Base-by-base conservation (phyloP, 2,888 invertebrate species). In the Xylota sylvarum region DNA sequence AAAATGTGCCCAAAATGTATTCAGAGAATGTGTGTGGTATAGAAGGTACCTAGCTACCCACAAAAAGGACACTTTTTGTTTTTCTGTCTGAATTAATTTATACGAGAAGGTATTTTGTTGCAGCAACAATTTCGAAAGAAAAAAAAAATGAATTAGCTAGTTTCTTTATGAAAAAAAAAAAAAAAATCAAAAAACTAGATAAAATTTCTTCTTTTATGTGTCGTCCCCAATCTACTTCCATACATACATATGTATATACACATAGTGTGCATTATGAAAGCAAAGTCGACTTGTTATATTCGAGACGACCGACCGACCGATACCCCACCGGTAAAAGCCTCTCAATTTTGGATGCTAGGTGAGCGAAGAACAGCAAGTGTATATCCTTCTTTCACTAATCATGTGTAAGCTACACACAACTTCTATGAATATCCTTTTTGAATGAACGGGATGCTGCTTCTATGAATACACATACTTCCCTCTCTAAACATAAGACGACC, bases 341-440 rank as follows among this genome's bases (percentile, higher is more conserved):
- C 64, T 77, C 35, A 50, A 82, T 70, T 64, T 40, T 77, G 64
- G 46, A 72, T 69, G 69, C 67, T 55, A 12, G 56, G 17, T 14
- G n/a, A 27, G 67, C 32, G 12, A 32, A 14, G 55, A 12, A 17
- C 19, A 55, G 52, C 35, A 50, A 50, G 50, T 65, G 19, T 69
- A 69, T 55, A 32, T 48, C 43, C 65, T 65, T 77, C 73, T 46
- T 64, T 65, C 46, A 84, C 73, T 74, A 84, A 69, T 84, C 74
- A 46, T 74, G 48, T 84, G 83, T 73, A 73, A 55, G 62, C 72
- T 52, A 65, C 40, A 77, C 58, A 70, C 48, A 65, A 43, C 43
- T 62, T 60, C 69, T 73, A 37, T 76, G 62, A 67, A 81, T 86
- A 86, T 81, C 81, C 72, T 77, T 81, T 76, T 80, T 76, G 74